Conservation (phyloP, 2,113 vertebrate genomes). For the Anarhynchus alexandrinus region DNA sequence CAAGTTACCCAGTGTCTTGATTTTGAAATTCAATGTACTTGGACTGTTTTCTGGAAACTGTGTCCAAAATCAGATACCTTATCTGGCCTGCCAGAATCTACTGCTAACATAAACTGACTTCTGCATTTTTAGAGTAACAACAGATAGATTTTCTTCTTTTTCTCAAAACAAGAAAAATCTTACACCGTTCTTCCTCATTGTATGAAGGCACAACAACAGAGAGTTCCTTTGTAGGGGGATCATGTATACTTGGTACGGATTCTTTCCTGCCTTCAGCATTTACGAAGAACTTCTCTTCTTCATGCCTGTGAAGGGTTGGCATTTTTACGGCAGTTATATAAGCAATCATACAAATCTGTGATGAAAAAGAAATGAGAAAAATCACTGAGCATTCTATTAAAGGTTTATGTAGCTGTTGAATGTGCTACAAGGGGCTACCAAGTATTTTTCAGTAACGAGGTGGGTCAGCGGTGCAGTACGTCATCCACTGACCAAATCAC, state of each 20-base stretch:
- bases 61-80: background rate
- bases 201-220: constrained; percentile 93
- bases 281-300: constrained; percentile 85
- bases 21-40: background rate
- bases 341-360: constrained; percentile 79
- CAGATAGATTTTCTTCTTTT: constrained; percentile 23
- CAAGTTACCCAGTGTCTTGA: background rate
- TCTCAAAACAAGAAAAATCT: constrained; percentile 47
- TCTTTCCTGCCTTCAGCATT: constrained; percentile 73
- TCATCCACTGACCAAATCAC: background rate
- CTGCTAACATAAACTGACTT: background rate
- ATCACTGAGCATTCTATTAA: background rate
- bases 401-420: background rate
- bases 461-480: fast-evolving
- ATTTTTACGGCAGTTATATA: constrained; percentile 82
- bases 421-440: background rate
- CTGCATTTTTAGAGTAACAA: background rate
- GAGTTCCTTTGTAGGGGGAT: constrained; percentile 81
- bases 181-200: constrained; percentile 87
- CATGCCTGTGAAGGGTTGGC: constrained; percentile 67
- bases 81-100: background rate
- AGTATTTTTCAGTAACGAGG: background rate
- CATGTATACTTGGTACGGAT: constrained; percentile 81
- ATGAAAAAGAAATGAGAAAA: background rate
- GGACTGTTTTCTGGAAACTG: background rate